Evolutionary conservation across 2,113 vertebrate species (phyloP).

Genomic region (Alces alces): DNA sequence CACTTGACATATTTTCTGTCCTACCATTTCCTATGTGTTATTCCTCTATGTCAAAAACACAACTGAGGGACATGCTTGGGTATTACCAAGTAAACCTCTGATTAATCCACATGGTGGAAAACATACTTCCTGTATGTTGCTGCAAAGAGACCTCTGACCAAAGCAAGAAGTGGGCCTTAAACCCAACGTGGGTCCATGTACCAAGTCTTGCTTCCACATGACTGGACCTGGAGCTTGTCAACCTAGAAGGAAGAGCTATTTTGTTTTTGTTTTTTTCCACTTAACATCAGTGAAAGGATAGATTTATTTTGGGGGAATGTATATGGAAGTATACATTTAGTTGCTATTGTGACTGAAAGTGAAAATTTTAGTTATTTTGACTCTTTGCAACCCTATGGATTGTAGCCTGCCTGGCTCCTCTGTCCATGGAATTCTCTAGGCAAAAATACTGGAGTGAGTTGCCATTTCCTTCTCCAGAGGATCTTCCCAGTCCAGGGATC

Average conservation of each 20-base stretch:
- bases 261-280: not conserved
- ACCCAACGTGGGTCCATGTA: not conserved
- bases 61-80: not conserved
- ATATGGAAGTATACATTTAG: not conserved
- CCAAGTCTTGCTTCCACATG: fast-evolving
- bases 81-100: not conserved
- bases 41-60: not conserved
- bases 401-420: not conserved
- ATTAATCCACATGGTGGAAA: not conserved
- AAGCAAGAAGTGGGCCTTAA: not conserved
- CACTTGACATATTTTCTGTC: not conserved
- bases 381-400: not conserved
- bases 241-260: not conserved
- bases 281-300: not conserved
- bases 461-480: not conserved
- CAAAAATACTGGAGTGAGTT: not conserved
- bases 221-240: not conserved
- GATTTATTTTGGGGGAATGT: not conserved
- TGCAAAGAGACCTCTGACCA: not conserved
- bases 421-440: not conserved
- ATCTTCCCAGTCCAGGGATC: not conserved
- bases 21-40: not conserved
- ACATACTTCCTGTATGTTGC: not conserved
- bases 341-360: not conserved
- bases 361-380: not conserved